A percentile compares a stretch with the other conserved stretches of the same genome.
These are phyloP conservation scores for Herpailurus yagouaroundi DNA, from an alignment of 2,113 vertebrate species.

Conservation along the genomic window DNA sequence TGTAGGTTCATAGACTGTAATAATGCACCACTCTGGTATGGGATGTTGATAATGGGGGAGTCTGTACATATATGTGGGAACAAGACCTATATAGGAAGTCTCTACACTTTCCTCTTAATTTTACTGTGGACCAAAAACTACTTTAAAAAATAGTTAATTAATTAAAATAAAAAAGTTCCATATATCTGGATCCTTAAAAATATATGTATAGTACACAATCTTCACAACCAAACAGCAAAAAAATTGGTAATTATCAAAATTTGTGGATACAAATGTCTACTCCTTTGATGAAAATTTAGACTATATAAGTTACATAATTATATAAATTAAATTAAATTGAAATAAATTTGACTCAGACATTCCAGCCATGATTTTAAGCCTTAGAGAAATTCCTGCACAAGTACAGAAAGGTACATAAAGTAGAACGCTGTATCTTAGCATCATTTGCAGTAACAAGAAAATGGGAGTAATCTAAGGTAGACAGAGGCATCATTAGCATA, in stretches of 20 bases:
- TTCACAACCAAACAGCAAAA: not conserved
- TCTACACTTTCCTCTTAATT: not conserved
- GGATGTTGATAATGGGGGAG: not conserved
- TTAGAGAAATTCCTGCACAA: not conserved
- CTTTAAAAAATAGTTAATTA: not conserved
- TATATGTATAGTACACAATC: not conserved
- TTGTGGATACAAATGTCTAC: not conserved
- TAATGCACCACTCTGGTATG: not conserved
- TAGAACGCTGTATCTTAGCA: not conserved
- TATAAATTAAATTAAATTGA: not conserved
- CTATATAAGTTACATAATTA: not conserved
- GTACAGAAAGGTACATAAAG: not conserved
- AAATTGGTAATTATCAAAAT: not conserved
- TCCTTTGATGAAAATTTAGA: not conserved
- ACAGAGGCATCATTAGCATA: not conserved
- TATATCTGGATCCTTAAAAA: not conserved
- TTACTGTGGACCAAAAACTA: not conserved
- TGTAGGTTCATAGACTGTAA: not conserved
- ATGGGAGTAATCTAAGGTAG: not conserved
- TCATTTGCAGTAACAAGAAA: not conserved
- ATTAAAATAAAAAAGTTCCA: not conserved
- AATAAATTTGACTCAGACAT: not conserved
- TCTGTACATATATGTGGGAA: not conserved
- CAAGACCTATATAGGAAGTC: not conserved
- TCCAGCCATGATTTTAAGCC: not conserved